Evolutionary conservation across 1,140 invertebrate species (phyloP), one percentile per base, ranked within the genome.

Genomic region (Drosophila sucinea): DNA sequence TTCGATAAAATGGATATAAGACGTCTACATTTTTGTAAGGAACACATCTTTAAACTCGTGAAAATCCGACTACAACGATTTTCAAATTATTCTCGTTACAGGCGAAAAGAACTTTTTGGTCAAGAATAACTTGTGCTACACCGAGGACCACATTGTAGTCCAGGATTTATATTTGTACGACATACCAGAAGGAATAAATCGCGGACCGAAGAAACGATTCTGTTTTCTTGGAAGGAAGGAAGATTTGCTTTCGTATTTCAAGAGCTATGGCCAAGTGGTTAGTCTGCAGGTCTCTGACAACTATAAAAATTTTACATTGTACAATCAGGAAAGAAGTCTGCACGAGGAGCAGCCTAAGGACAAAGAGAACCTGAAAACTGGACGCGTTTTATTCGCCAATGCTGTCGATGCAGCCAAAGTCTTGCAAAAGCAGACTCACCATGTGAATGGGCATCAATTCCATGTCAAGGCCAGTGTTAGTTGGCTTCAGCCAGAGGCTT

Each of bases 401-500:
- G 23, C 81, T 1, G 29, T 6, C 2, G 67, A 60, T 54, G 89
- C 89, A 1, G 79, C 75, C 51, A 23, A 90, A 17, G 69, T 54
- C 1, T 23, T 85, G 33, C 41, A n/a, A 2, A 56, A 54, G 25
- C 55, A 40, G 1, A 38, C 70, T 1, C 70, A 84, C 60, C 41
- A 68, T 56, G 11, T 77, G 17, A 60, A 69, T 4, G 63, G 54
- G 5, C 2, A 6, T 0, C 44, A 58, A 1, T 32, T 90, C 5
- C 11, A 30, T 10, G 73, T 76, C 1, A 35, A 57, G 17, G 69
- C 89, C 17, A 74, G 78, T 17, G 62, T 85, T 27, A 90, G 89
- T 41, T 90, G 87, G 89, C 68, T 74, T 64, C 89, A 90, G 61
- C 87, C 87, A 1, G 63, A 73, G 1, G 86, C 74, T 3, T 60